Percentiles rank a stretch among this genome's conserved stretches.
Conservation (phyloP, 2,797 vertebrate genomes). For the Enteromius afrohamiltoni region DNA sequence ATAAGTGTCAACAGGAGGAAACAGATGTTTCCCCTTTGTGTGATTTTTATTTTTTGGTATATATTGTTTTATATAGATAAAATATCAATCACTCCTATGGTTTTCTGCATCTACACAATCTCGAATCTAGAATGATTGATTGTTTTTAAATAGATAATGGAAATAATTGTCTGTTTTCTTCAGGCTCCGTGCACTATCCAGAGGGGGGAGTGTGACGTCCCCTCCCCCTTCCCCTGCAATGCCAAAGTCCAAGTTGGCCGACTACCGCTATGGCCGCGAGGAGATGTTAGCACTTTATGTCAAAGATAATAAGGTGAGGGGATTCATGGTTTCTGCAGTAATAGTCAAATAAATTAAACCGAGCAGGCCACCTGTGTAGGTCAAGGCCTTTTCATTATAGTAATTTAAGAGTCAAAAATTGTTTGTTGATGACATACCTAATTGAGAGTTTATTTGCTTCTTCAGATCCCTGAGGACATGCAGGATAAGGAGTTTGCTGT, state of each 20-base stretch:
- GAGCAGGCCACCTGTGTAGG: neutral
- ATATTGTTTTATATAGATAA: neutral
- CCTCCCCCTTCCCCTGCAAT: conserved; percentile 93
- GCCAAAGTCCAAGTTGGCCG: conserved; percentile 96
- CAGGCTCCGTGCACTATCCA: conserved; percentile 94
- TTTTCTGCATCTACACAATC: neutral
- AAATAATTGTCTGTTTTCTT: neutral
- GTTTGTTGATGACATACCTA: neutral
- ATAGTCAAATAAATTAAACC: neutral
- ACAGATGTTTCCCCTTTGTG: conserved; percentile 52
- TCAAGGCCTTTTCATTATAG: neutral
- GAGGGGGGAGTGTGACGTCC: conserved; percentile 89
- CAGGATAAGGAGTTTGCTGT: conserved; percentile 92
- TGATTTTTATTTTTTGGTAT: neutral
- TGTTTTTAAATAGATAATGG: neutral
- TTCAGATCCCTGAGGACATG: conserved; percentile 90
- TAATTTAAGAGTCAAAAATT: neutral
- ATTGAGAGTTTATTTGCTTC: conserved; percentile 26
- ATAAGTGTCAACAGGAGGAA: conserved; percentile 41
- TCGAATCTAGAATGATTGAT: neutral
- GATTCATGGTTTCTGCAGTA: neutral
- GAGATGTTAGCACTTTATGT: conserved; percentile 97
- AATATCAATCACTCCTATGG: accelerated
- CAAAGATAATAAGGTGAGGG: conserved; percentile 91
- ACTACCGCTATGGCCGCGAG: conserved; percentile 93